Evolutionary conservation across 2,113 vertebrate genomes (phyloP), one percentile per base, ranked within the genome.

Genomic region (Neodontobutis hainanensis): DNA sequence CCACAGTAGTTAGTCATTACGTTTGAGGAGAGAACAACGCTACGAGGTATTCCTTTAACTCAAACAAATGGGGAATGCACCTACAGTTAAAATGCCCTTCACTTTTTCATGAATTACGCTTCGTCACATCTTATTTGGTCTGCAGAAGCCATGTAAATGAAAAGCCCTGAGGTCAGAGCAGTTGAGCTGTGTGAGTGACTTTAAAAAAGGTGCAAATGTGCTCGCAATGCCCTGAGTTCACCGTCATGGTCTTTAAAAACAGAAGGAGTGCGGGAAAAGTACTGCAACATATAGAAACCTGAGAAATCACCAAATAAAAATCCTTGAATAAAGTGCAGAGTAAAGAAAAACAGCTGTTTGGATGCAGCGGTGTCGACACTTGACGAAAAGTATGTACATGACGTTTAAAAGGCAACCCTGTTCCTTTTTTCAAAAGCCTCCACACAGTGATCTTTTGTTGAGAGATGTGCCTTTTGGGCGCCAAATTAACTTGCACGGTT

Each of bases 191-290:
- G 34, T 48, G 40, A 42, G 34, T 32, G 12, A 16, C 52, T 27
- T 27, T 27, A 27, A 42, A 58, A 44, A 64, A 52, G 36, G 76
- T 76, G 65, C 74, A 60, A 0, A 73, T 56, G 62, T 67, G 77
- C 62, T 68, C 42, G 50, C 6, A 52, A 60, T 68, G 51, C 67
- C 81, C 76, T 70, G 80, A 79, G 72, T 47, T 56, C 11, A 11
- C 11, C 11, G 10, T 4, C 11, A 46, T 46, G 44, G 11, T 46
- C 11, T 11, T 11, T 5, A 6, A 55, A 55, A 16, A 46, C 56
- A 56, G 12, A n/a, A 55, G 56, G 40, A 34, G 32, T 44, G 63
- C 53, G 0, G 53, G 2, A 34, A 44, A 64, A 62, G 34, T 40
- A 15, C 47, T 0, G 4, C 8, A 48, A 60, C 7, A 34, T 27